Evolutionary conservation across 2,113 vertebrate species (phyloP).

Genomic region (Sceloporus undulatus): DNA sequence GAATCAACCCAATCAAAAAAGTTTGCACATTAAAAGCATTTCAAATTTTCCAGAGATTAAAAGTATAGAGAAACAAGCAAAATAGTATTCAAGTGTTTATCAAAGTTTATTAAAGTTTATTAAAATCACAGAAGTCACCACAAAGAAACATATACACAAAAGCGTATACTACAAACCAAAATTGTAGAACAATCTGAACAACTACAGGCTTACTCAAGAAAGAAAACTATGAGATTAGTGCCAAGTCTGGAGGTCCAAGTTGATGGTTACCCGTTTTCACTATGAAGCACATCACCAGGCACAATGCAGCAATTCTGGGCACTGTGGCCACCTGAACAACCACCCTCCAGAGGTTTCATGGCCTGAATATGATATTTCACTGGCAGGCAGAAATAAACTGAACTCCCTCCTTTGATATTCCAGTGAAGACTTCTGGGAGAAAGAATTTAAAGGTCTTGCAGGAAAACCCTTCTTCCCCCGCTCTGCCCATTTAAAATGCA

Average conservation of each 20-base stretch:
- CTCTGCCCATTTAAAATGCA: neutral
- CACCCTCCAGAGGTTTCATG: neutral
- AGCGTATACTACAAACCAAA: neutral
- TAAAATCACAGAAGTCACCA: neutral
- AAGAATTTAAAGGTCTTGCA: too few species aligned
- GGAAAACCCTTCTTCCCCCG: too few species aligned
- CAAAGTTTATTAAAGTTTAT: slow-evolving; percentile 1
- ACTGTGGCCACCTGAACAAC: neutral
- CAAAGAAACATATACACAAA: neutral
- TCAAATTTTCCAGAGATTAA: too few species aligned
- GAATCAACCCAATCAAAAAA: too few species aligned
- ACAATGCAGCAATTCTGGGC: neutral
- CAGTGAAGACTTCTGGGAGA: neutral
- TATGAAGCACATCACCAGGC: neutral
- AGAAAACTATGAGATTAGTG: neutral
- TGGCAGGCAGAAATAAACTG: neutral
- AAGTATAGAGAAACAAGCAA: neutral
- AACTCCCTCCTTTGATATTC: neutral
- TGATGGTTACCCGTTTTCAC: neutral
- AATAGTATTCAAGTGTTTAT: too few species aligned
- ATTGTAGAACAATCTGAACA: neutral
- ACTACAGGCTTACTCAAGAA: too few species aligned
- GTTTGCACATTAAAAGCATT: too few species aligned
- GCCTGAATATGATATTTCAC: neutral
- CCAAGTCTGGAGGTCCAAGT: neutral